Evolutionary conservation across 92 coral and sea anemone genomes (phyloP), one percentile per base, ranked within the genome.

Genomic region (Montipora capitata): DNA sequence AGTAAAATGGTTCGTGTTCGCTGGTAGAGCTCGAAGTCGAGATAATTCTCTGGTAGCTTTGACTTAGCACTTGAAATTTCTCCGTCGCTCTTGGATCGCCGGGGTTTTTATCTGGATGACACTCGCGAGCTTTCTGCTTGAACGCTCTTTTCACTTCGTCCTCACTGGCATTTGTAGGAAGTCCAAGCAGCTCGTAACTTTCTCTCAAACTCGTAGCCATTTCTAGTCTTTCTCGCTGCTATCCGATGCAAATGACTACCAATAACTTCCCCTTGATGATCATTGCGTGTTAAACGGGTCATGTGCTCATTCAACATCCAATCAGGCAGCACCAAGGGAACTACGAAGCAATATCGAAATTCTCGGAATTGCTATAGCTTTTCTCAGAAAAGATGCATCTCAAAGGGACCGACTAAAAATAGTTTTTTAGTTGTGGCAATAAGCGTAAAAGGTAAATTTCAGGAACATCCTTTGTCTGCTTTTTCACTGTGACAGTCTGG

Each of bases 71-170:
- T 74, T 94, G 95, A 80, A 94, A 94, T 69, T 79, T 90, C 65
- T 92, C 91, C 57, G 86, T 75, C 43, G 96, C 94, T 12, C 80
- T 62, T 41, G 94, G 94, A 45, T 92, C 95, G 18, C 80, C 74
- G 0, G 87, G 95, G 51, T 94, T 94, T 77, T 94, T 94, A 84
- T 94, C 98, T 38, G 98, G 98, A 61, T 94, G 98, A 10, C 91
- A 87, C 87, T 92, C 95, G 1, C 84, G 85, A 62, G 98, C 98
- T 87, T 94, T 94, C 82, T 80, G 93, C 65, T 88, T 85, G 82
- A 89, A 94, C 5, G 95, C 95, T 80, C 78, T 84, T 79, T 76
- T 79, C 18, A 94, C 92, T 65, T 94, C 98, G 3, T 92, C 95
- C 8, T 94, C 98, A 12, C 75, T 87, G 4, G 98, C 98, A 15